Percentiles rank a stretch among this genome's conserved stretches.
Evolutionary conservation across 1,140 invertebrate species (phyloP).

Genomic region (Platyscapa corneri): DNA sequence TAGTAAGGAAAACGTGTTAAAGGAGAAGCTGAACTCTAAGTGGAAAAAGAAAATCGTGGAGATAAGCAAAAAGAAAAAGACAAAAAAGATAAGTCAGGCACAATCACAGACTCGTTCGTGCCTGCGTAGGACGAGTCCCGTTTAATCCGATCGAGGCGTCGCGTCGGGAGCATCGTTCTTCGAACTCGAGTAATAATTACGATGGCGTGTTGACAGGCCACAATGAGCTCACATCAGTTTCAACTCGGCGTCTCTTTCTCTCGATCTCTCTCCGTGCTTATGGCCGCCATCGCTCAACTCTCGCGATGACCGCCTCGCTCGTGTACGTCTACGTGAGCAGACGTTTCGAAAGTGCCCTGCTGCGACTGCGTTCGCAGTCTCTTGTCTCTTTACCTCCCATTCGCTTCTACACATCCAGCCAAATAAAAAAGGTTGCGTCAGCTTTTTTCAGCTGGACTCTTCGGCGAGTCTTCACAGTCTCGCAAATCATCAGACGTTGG

Average conservation of each 20-base stretch:
- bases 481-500: constrained; percentile 5
- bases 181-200: constrained; percentile 35
- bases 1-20: background rate
- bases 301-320: background rate
- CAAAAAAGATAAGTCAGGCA: background rate
- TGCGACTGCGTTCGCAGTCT: background rate
- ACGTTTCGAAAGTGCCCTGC: constrained; percentile 25
- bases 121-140: constrained; percentile 6
- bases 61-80: background rate
- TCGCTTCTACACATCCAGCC: background rate
- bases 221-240: constrained; percentile 24
- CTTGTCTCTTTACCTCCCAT: background rate
- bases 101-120: background rate
- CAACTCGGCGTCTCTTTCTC: background rate
- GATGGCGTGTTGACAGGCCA: constrained; percentile 38
- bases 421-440: background rate
- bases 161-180: constrained; percentile 29
- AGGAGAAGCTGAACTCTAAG: background rate
- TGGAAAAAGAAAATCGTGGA: background rate
- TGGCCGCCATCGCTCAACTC: constrained; percentile 16
- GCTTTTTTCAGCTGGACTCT: constrained; percentile 3
- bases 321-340: background rate
- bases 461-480: constrained; percentile 5
- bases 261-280: background rate
- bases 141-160: constrained; percentile 28